Conservation (phyloP, 2,888 invertebrate genomes). For the Charanyca ferruginea region DNA sequence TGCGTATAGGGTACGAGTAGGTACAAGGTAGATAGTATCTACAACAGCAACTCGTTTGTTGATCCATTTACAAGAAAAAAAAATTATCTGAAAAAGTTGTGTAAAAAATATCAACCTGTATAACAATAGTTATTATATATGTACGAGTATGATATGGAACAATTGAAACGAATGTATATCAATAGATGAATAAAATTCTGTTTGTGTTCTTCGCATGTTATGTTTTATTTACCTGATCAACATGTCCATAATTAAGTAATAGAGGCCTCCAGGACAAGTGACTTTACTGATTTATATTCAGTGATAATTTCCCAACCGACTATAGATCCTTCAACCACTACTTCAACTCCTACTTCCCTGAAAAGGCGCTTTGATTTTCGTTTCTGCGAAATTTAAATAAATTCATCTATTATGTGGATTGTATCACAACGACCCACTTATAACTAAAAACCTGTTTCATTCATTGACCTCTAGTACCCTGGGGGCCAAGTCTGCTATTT, state of each 20-base stretch:
- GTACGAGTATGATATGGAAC: slow-evolving; percentile 40
- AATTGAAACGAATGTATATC: slow-evolving; percentile 52
- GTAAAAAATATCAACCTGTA: background rate
- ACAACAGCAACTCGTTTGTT: slow-evolving; percentile 7
- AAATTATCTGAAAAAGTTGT: background rate
- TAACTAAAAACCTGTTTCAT: slow-evolving; percentile 23
- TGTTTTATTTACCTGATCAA: slow-evolving; percentile 30
- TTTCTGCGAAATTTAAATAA: background rate
- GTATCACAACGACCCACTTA: slow-evolving; percentile 42
- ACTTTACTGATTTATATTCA: too few species aligned
- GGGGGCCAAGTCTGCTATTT: too few species aligned
- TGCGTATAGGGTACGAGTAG: background rate
- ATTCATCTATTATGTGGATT: background rate
- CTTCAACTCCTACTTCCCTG: background rate
- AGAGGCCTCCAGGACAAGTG: background rate
- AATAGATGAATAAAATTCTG: slow-evolving; percentile 50
- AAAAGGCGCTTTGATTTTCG: background rate
- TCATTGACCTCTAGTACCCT: slow-evolving; percentile 15
- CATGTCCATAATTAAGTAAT: background rate
- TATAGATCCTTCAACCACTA: background rate
- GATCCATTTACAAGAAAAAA: background rate
- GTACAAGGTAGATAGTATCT: too few species aligned
- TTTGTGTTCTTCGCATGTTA: slow-evolving; percentile 30
- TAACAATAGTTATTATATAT: slow-evolving; percentile 12
- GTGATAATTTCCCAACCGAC: too few species aligned